These are phyloP conservation scores for Agrochola lychnidis DNA, from an alignment of 2,888 invertebrate genomes.

Conservation along the genomic window DNA sequence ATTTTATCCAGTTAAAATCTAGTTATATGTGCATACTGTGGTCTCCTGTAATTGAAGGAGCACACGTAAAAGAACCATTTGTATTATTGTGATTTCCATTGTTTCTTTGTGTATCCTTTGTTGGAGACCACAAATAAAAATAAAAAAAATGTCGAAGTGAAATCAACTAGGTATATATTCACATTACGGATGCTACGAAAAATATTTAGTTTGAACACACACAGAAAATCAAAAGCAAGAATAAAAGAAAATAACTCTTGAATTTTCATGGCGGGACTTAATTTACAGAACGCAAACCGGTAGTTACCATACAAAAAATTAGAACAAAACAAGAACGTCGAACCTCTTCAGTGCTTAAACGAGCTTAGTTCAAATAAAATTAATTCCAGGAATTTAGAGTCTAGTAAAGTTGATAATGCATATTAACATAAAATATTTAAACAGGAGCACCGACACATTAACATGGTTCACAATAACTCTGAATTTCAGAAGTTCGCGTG, in stretches of 20 bases:
- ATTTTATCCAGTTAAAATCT: background rate
- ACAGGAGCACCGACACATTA: slow-evolving; percentile 15
- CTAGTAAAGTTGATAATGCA: slow-evolving; percentile 1
- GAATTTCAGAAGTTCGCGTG: slow-evolving; percentile 69
- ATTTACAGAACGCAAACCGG: slow-evolving; percentile 3
- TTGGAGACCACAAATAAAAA: background rate
- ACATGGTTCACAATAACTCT: slow-evolving; percentile 29
- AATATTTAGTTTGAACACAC: background rate
- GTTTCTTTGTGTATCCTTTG: background rate
- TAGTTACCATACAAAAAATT: background rate
- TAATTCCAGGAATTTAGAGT: slow-evolving; percentile 16
- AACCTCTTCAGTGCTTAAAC: background rate
- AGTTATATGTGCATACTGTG: background rate
- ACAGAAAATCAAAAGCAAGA: too few relatives aligned
- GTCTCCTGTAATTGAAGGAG: background rate
- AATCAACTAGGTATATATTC: background rate
- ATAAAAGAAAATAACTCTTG: too few relatives aligned
- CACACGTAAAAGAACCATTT: background rate
- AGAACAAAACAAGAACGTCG: background rate
- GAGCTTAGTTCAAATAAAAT: slow-evolving; percentile 17
- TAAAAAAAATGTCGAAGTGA: background rate
- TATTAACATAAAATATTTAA: slow-evolving; percentile 46
- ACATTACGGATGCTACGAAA: too few relatives aligned
- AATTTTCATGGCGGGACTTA: background rate
- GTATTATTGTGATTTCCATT: background rate